Evolutionary conservation across 2,888 invertebrate genomes (phyloP).

Genomic region (Caradrina kadenii): DNA sequence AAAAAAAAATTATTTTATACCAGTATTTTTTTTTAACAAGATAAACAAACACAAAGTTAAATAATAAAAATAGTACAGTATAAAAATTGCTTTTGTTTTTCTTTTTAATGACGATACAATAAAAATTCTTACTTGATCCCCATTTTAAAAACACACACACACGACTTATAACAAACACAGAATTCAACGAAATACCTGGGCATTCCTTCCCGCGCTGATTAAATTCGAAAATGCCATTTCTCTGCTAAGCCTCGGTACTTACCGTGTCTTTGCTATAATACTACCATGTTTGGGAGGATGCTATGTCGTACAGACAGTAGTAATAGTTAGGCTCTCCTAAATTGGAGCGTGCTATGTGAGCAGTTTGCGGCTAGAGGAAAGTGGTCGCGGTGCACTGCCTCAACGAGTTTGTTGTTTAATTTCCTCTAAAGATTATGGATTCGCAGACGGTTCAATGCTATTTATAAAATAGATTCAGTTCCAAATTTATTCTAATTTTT

Average conservation of each 20-base stretch:
- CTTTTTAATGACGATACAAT: neutral
- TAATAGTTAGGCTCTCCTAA: conserved; percentile 63
- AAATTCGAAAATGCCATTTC: conserved; percentile 74
- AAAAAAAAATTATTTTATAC: conserved; percentile 22
- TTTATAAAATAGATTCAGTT: conserved; percentile 1
- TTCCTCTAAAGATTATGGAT: conserved; percentile 74
- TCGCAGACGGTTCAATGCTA: conserved; percentile 52
- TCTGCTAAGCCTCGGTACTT: conserved; percentile 64
- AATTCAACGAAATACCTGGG: conserved; percentile 68
- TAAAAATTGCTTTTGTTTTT: neutral
- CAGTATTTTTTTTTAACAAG: neutral
- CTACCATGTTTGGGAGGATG: conserved; percentile 63
- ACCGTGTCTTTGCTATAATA: conserved; percentile 63
- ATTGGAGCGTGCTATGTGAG: conserved; percentile 72
- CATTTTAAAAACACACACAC: conserved; percentile 65
- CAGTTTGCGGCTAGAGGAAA: conserved; percentile 75
- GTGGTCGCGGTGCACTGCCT: conserved; percentile 71
- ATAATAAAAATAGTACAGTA: neutral
- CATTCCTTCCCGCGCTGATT: conserved; percentile 71
- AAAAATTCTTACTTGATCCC: conserved; percentile 71
- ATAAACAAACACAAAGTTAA: too few species aligned
- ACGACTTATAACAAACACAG: conserved; percentile 67
- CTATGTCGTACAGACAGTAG: conserved; percentile 47
- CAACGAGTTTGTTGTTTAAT: conserved; percentile 76
- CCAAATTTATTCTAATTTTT: neutral